phyloP scores from a whole-genome alignment of 2,113 vertebrate species.

The Onychostruthus taczanowskii region DNA sequence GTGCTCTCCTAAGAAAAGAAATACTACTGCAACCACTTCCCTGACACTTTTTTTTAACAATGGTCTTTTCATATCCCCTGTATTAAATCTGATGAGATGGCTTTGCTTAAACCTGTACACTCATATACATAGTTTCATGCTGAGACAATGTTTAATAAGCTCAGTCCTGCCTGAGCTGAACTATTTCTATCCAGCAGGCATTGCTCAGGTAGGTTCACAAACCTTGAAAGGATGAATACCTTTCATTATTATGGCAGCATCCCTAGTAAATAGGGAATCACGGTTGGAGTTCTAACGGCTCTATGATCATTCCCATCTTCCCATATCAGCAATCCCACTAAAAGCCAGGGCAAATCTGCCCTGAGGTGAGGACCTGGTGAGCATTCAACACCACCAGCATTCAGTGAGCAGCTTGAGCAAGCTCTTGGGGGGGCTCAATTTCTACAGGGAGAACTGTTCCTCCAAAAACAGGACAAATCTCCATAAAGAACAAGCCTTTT shows the following conservation, averaged over 20 bases:
- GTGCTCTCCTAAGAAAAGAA: background rate
- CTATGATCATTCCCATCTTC: background rate
- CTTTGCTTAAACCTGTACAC: background rate
- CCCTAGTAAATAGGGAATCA: background rate
- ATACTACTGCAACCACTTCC: background rate
- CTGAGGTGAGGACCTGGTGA: background rate
- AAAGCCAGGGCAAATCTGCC: background rate
- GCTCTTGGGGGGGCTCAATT: background rate
- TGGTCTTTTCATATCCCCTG: background rate
- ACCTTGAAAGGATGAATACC: background rate
- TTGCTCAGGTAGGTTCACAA: background rate
- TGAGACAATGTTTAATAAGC: background rate
- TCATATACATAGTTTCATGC: background rate
- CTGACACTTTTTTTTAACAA: background rate
- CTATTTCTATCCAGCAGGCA: background rate
- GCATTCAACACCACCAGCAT: background rate
- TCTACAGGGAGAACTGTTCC: background rate
- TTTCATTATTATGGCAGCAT: background rate
- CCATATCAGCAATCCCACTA: background rate
- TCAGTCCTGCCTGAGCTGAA: background rate
- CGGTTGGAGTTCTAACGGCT: background rate
- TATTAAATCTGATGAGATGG: background rate
- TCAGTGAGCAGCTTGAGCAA: background rate
- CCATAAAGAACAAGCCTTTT: background rate
- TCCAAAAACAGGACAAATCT: background rate